Evolutionary conservation across 2,888 invertebrate genomes (phyloP), one percentile per base, ranked within the genome.

Genomic region (Molorchus minor): DNA sequence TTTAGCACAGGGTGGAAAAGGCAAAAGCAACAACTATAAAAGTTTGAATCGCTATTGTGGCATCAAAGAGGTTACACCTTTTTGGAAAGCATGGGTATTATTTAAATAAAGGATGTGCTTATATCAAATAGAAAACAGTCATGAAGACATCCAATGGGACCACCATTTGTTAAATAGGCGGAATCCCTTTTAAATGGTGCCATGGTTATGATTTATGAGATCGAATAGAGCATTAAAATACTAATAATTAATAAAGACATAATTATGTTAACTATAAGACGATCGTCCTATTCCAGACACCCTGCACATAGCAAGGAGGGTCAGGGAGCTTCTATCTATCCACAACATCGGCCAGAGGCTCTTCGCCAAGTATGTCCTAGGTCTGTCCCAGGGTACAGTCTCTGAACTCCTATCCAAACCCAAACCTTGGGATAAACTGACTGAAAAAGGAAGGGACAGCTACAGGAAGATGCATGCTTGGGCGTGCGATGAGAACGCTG

Each of bases 391-490:
- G 82, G 99, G 99, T 61, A 99, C 99, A 17, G 98, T 99, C 44
- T 96, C 96, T 68, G 99, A 99, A 83, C 84, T 99, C 75, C 86
- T 99, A 64, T 98, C 98, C 71, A 99, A 99, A 80, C 99, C 99
- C 54, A 98, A 99, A 80, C 97, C 97, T 10, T 99, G 99, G 99
- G 97, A 98, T 84, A 98, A 98, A 83, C 85, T 99, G 77, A 99
- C 99, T 58, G 99, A 99, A 84, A 99, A 99, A 82, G 99, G 99
- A 29, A 86, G 98, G 55, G 99, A 99, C 84, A 98, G 98, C 74
- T 99, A 99, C 84, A 86, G 99, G 77, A 98, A 98, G 84, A 99
- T 99, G 96, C 96, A 98, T 84, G 96, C 96, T 75, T 99, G 99
- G 99, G 96, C 98, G 70, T 93, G 93, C 81, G 98, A 98, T 84